Base-by-base conservation (phyloP, 2,888 invertebrate species). In the Colostygia pectinataria region DNA sequence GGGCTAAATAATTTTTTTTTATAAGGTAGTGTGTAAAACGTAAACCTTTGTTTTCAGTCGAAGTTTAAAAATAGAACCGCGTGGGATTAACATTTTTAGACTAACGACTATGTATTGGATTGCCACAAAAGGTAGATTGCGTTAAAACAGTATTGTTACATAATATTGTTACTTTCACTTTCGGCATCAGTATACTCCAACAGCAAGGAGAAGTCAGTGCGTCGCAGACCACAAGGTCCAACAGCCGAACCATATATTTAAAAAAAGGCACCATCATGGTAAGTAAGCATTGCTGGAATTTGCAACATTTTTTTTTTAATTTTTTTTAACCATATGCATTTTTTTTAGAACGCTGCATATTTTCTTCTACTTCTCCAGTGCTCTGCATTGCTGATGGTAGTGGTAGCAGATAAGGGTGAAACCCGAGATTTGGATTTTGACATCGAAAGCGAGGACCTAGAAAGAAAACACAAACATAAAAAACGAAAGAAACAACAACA, bases 401-500 rank as follows among this genome's bases (percentile, higher is more conserved):
- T 66, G n/a, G 47, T 53, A 1, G 66, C 69, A 6, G 80, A 78
- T 8, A 71, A 72, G 0, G 61, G 68, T 0, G 51, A 52, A 4
- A 71, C 77, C 2, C 77, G 70, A 53, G 83, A 85, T 24, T 52
- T 84, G 10, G 71, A 66, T 1, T 8, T 55, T 0, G 65, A 57
- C 24, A 32, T 28, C 6, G 77, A 79, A 28, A 57, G 60, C 18
- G 80, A 83, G 2, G 83, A 82, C 1, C 51, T 85, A 4, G 85
- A 72, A 29, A 67, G 84, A 33, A 77, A 69, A 33, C 82, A 79
- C 42, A 73, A 74, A 4, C 34, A 34, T 18, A 43, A 47, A 18
- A 84, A 82, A 49, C 75, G 74, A 32, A 83, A 82, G 57, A 81
- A 83, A 50, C 82, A 79, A 8, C 80, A 77, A 32, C 77, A 79